Base-by-base conservation (phyloP, 2,113 vertebrate species). In the Calyptommatus sinebrachiatus region DNA sequence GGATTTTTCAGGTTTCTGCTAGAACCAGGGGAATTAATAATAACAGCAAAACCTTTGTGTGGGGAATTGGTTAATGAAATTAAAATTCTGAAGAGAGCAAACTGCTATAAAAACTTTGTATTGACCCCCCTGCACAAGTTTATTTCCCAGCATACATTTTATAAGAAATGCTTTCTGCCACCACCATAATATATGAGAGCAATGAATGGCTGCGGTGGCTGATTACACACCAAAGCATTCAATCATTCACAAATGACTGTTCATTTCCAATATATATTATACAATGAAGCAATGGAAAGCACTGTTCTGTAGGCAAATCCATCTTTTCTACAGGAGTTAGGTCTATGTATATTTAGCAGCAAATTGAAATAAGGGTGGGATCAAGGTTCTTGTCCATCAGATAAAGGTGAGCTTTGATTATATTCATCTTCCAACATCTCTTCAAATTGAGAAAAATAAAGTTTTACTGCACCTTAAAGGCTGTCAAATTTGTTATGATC, bases 111-210 rank as follows among this genome's bases (percentile, higher is more conserved):
- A 70, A 91, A 76, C 7, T 77, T 88, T 90, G 72, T 5, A 53
- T 63, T 82, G 76, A 72, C 28, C 48, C 46, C 35, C 3, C 79
- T 18, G 31, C 31, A 18, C 83, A 68, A 0, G 21, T 80, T 79
- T 74, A 57, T 63, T 69, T 29, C 78, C 63, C n/a, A 22, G 65
- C 70, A 50, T 61, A 87, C 84, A 81, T 76, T 46, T 66, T 73
- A 88, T 83, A 86, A 70, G 46, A 82, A 73, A 83, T 78, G 65
- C 83, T 89, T 87, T 85, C 74, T 88, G n/a, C 50, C 85, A 61
- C n/a, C 73, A 67, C 87, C 83, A n/a, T 82, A 80, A 85, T 87
- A 61, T 31, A 84, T 45, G 73, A 31, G 86, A 28, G 28, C 73
- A 65, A 78, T 66, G n/a, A 83, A 60, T 76, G 63, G 7, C 70